Evolutionary conservation across 2,888 invertebrate genomes (phyloP).

Genomic region (Exephanes ischioxanthus): DNA sequence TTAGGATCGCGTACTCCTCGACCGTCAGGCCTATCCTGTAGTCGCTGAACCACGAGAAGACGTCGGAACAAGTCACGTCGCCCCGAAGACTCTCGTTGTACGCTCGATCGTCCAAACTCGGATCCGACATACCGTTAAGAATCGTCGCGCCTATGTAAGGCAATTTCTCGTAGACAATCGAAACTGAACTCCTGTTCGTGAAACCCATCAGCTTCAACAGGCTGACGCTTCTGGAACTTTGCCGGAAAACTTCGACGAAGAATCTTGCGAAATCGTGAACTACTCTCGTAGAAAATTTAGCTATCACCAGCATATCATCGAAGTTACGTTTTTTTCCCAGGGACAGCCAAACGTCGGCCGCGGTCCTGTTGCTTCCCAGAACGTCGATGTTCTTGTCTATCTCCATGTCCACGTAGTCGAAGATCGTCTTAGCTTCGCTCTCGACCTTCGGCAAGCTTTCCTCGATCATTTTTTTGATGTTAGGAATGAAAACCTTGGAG

Average conservation of each 20-base stretch:
- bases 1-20: slow-evolving; percentile 75
- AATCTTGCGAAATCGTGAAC: slow-evolving; percentile 72
- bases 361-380: slow-evolving; percentile 70
- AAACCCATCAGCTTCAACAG: slow-evolving; percentile 78
- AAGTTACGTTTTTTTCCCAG: slow-evolving; percentile 62
- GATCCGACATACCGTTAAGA: slow-evolving; percentile 76
- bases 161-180: slow-evolving; percentile 74
- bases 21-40: slow-evolving; percentile 71
- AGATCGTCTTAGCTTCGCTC: slow-evolving; percentile 64
- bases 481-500: slow-evolving; percentile 67
- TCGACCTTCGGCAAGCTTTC: slow-evolving; percentile 68
- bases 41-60: slow-evolving; percentile 76
- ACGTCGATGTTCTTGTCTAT: slow-evolving; percentile 75
- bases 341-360: slow-evolving; percentile 71
- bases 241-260: slow-evolving; percentile 58
- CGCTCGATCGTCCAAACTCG: slow-evolving; percentile 69
- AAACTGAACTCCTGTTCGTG: slow-evolving; percentile 71
- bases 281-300: slow-evolving; percentile 74
- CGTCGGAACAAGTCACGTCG: slow-evolving; percentile 71
- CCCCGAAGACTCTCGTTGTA: slow-evolving; percentile 47
- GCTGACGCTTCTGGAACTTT: slow-evolving; percentile 66
- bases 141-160: slow-evolving; percentile 77
- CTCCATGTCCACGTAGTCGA: slow-evolving; percentile 76
- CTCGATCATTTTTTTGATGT: slow-evolving; percentile 72
- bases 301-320: slow-evolving; percentile 73